phyloP scores from a whole-genome alignment of 1,140 invertebrate genomes.

The Cephus cinctus region DNA sequence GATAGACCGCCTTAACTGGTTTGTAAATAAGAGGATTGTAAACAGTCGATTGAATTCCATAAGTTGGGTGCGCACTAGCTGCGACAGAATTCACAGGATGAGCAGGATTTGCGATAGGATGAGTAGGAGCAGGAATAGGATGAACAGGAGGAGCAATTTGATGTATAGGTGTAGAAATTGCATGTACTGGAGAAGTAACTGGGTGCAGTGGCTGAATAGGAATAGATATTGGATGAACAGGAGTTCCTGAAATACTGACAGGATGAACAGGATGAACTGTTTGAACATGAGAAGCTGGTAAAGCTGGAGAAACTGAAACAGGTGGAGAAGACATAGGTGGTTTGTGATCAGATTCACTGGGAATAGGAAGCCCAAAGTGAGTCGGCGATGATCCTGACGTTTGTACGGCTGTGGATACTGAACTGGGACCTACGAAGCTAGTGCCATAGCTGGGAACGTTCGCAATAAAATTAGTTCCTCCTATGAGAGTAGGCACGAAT shows the following conservation, averaged over 20 bases:
- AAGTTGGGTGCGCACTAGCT: conserved; percentile 31
- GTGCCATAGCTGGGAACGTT: conserved; percentile 30
- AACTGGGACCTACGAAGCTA: conserved; percentile 17
- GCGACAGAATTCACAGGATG: conserved; percentile 13
- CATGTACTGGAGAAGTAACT: conserved; percentile 21
- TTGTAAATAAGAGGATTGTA: conserved; percentile 41
- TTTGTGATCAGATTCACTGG: conserved; percentile 18
- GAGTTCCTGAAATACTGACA: conserved; percentile 15
- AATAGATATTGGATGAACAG: conserved; percentile 17
- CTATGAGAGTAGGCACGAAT: conserved; percentile 31
- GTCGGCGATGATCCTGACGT: conserved; percentile 28
- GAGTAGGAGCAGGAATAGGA: conserved; percentile 11
- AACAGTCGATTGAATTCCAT: conserved; percentile 32
- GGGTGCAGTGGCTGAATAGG: neutral
- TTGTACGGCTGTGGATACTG: conserved; percentile 21
- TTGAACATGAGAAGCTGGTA: no score
- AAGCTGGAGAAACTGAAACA: neutral
- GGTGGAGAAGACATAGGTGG: conserved; percentile 4
- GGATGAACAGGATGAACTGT: conserved; percentile 29
- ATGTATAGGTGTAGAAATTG: conserved; percentile 25
- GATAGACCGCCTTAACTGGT: conserved; percentile 40
- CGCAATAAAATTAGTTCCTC: conserved; percentile 22
- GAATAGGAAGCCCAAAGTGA: conserved; percentile 44
- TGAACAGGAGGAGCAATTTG: conserved; percentile 23
- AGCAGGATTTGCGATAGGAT: conserved; percentile 14